phyloP scores from a whole-genome alignment of 2,797 vertebrate species.

The Sorex maritimensis region DNA sequence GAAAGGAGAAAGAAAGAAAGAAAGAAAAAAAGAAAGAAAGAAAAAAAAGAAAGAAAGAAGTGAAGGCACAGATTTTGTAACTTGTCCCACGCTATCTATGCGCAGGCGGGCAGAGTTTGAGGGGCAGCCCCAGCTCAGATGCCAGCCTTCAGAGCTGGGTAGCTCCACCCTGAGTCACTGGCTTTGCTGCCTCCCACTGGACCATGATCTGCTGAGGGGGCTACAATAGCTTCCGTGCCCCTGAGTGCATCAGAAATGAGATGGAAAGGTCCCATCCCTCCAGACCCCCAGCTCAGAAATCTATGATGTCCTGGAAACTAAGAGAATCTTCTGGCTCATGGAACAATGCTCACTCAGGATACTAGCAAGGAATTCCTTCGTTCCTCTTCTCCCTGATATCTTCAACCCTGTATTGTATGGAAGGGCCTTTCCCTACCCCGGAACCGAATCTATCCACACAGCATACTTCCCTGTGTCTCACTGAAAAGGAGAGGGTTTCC shows the following conservation, averaged over 20 bases:
- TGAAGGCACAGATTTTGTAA: not conserved
- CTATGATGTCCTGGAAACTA: not conserved
- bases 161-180: not conserved
- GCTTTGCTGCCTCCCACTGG: not conserved
- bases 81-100: not conserved
- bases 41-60: too few relatives aligned
- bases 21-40: too few relatives aligned
- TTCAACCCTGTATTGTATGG: not conserved
- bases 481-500: not conserved
- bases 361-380: not conserved
- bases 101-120: too few relatives aligned
- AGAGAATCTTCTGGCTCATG: not conserved
- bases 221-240: not conserved
- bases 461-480: not conserved
- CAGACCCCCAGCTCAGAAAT: not conserved
- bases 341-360: not conserved
- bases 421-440: not conserved
- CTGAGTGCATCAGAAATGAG: not conserved
- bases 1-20: too few relatives aligned
- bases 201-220: not conserved
- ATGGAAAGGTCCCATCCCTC: not conserved
- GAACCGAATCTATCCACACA: not conserved
- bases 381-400: not conserved
- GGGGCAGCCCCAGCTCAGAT: not conserved
- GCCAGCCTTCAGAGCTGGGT: too few relatives aligned